phyloP scores from a whole-genome alignment of 2,888 invertebrate species.

The Apamea sordens region DNA sequence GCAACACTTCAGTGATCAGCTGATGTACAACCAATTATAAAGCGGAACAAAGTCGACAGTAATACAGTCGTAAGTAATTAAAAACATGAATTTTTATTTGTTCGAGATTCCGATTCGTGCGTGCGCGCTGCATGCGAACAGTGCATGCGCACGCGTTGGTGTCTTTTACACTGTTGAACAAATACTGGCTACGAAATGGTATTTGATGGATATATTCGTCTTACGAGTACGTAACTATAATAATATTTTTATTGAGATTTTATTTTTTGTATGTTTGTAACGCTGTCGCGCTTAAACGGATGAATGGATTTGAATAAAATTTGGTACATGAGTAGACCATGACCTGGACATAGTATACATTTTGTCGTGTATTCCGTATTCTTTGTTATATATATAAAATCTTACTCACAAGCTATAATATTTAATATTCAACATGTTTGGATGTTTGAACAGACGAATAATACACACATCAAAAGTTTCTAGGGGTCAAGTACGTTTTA shows the following conservation, averaged over 20 bases:
- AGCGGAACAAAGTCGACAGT: slow-evolving; percentile 38
- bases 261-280: neutral
- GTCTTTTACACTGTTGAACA: slow-evolving; percentile 17
- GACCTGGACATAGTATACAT: neutral
- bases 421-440: neutral
- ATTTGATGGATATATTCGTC: neutral
- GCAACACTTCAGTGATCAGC: neutral
- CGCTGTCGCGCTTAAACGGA: no score
- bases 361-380: neutral
- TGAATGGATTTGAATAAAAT: neutral
- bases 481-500: no score
- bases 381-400: neutral
- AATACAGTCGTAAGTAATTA: slow-evolving; percentile 35
- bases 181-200: slow-evolving; percentile 11
- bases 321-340: neutral
- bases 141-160: slow-evolving; percentile 34
- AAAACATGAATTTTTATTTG: slow-evolving; percentile 52
- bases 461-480: no score
- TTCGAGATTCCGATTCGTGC: slow-evolving; percentile 52
- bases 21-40: slow-evolving; percentile 40
- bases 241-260: neutral
- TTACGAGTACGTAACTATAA: no score
- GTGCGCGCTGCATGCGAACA: slow-evolving; percentile 25
- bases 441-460: neutral
- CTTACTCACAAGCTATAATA: neutral